These are phyloP conservation scores for Nannoperca australis DNA, from an alignment of 2,797 vertebrate genomes.

Conservation along the genomic window DNA sequence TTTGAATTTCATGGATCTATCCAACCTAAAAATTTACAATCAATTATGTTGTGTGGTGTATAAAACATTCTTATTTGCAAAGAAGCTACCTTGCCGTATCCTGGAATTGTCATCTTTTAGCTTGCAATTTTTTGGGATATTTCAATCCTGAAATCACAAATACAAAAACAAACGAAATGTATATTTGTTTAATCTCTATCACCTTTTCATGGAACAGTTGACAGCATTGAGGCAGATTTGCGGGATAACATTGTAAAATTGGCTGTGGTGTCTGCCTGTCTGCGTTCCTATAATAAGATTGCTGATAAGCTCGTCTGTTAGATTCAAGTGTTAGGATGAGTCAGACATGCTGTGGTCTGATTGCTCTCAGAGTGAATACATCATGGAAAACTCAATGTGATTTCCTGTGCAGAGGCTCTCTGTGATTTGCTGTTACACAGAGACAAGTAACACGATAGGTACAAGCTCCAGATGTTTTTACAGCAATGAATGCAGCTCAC, in stretches of 20 bases:
- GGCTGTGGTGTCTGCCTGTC: constrained; percentile 18
- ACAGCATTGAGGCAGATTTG: not conserved
- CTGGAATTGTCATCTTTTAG: not conserved
- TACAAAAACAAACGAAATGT: not conserved
- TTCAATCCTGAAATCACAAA: not conserved
- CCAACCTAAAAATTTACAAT: not conserved
- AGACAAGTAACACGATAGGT: constrained; percentile 9
- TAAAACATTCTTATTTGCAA: not conserved
- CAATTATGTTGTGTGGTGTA: not conserved
- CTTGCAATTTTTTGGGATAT: not conserved
- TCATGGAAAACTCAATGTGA: constrained; percentile 43
- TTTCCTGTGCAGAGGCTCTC: constrained; percentile 45
- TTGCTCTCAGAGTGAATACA: constrained; percentile 54
- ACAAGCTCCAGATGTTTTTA: constrained; percentile 13
- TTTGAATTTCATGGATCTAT: not conserved
- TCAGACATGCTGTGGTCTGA: constrained; percentile 52
- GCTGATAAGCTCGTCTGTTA: constrained; percentile 47
- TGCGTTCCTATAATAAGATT: constrained; percentile 53
- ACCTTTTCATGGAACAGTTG: constrained; percentile 30
- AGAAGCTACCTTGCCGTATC: not conserved
- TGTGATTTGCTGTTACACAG: constrained; percentile 28
- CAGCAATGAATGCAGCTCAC: not conserved
- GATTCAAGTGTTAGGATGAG: constrained; percentile 63
- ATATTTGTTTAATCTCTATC: not conserved
- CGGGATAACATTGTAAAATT: constrained; percentile 28